Evolutionary conservation across 1,140 invertebrate genomes (phyloP), one percentile per base, ranked within the genome.

Genomic region (Anastrepha obliqua): DNA sequence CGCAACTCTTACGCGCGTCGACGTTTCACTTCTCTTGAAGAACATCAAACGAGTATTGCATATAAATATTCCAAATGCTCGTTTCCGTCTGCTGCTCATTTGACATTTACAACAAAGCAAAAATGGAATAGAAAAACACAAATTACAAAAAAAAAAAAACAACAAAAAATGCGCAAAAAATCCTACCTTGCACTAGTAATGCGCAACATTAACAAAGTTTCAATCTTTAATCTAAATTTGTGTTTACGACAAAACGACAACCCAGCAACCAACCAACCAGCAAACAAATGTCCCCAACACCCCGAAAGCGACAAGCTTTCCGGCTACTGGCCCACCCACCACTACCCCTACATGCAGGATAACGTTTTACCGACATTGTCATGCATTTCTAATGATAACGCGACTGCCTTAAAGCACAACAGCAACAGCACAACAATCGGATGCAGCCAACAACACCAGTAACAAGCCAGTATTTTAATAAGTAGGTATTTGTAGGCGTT

Each of bases 301-400:
- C 67, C 51, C 51, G 6, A 55, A 6, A 11, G 51, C 51, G 51
- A 11, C 51, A 55, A 55, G 51, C 51, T 55, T 55, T 55, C 29
- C 29, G 29, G 29, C 29, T 1, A 29, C 29, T 29, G 29, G 51
- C 11, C 51, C 51, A 55, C 51, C 51, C 51, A 55, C 51, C 51
- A 55, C 44, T 11, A 59, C 65, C 74, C 20, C 15, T 85, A 60
- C 9, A 62, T 60, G 39, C 55, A 62, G 85, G 60, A 60, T 62
- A 86, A 86, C 58, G 85, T 62, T 85, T 65, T 64, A 88, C 87
- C 74, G 47, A 90, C 91, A 92, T 90, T 92, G 91, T 92, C 91
- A 92, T 92, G 91, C 91, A 92, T 92, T 90, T 90, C 89, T 92
- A 92, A 92, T 91, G 91, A 91, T 90, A 89, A 81, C 74, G n/a